Percentiles rank a stretch among this genome's conserved stretches.
Conservation (phyloP, 1,140 invertebrate species). For the Eubasilissa regina region DNA sequence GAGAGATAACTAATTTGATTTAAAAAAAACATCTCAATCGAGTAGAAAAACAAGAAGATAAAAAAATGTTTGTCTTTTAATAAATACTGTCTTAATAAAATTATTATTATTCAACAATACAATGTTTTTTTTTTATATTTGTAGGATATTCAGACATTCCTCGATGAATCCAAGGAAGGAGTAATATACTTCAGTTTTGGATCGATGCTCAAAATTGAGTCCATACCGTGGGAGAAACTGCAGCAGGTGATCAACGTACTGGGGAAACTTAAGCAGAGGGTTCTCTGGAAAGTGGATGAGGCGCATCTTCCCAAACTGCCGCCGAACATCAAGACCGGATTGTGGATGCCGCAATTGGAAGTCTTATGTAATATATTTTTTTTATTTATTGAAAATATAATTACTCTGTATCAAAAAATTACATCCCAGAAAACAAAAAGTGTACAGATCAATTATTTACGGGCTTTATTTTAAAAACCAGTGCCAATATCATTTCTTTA, state of each 20-base stretch:
- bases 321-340: slow-evolving; percentile 75
- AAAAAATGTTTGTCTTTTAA: too few relatives aligned
- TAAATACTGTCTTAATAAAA: too few relatives aligned
- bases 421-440: too few relatives aligned
- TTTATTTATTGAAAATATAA: too few relatives aligned
- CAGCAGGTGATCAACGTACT: slow-evolving; percentile 70
- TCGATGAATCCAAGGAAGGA: slow-evolving; percentile 74
- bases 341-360: slow-evolving; percentile 79
- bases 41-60: too few relatives aligned
- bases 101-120: too few relatives aligned
- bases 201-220: slow-evolving; percentile 74
- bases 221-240: slow-evolving; percentile 69
- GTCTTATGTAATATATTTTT: slow-evolving; percentile 72
- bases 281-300: slow-evolving; percentile 75
- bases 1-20: too few relatives aligned
- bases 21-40: too few relatives aligned
- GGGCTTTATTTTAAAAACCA: too few relatives aligned
- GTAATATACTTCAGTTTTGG: slow-evolving; percentile 82
- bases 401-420: too few relatives aligned
- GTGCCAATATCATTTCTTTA: too few relatives aligned
- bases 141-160: slow-evolving; percentile 73
- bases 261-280: slow-evolving; percentile 70
- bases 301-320: slow-evolving; percentile 72
- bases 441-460: too few relatives aligned
- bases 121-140: not conserved